These are phyloP conservation scores for Todiramphus chloris DNA, from an alignment of 2,113 vertebrate genomes.

Conservation along the genomic window DNA sequence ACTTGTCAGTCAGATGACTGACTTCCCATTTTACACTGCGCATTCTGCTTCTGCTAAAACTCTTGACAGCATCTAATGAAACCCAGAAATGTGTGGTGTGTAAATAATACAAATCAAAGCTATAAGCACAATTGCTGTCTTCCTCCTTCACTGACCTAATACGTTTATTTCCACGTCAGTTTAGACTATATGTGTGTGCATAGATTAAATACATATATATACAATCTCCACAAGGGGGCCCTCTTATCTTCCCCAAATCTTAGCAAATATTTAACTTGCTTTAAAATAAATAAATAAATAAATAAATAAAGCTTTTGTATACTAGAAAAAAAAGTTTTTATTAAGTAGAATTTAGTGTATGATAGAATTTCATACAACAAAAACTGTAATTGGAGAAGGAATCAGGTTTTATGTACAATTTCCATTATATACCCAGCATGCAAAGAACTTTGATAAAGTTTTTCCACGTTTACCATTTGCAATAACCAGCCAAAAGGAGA, in stretches of 20 bases:
- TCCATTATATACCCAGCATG: not conserved
- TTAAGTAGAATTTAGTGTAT: not conserved
- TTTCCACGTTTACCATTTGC: not conserved
- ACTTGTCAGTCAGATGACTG: not conserved
- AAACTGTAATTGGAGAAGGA: constrained; percentile 6
- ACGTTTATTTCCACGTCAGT: not conserved
- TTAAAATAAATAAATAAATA: too few species aligned
- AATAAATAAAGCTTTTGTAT: not conserved
- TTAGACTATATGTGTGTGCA: not conserved
- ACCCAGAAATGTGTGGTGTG: not conserved
- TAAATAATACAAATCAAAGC: not conserved
- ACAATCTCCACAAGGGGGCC: constrained; percentile 65
- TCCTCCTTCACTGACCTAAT: not conserved
- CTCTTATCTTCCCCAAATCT: constrained; percentile 54
- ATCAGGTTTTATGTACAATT: constrained; percentile 23
- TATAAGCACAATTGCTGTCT: not conserved
- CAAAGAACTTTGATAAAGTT: not conserved
- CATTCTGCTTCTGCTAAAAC: not conserved
- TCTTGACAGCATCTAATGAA: not conserved
- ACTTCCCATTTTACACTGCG: not conserved
- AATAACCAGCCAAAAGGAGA: not conserved
- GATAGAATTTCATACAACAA: not conserved
- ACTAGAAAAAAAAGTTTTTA: not conserved
- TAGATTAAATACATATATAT: fast-evolving
- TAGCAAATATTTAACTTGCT: not conserved